phyloP scores from a whole-genome alignment of 2,113 vertebrate genomes.

The Grantiella picta region DNA sequence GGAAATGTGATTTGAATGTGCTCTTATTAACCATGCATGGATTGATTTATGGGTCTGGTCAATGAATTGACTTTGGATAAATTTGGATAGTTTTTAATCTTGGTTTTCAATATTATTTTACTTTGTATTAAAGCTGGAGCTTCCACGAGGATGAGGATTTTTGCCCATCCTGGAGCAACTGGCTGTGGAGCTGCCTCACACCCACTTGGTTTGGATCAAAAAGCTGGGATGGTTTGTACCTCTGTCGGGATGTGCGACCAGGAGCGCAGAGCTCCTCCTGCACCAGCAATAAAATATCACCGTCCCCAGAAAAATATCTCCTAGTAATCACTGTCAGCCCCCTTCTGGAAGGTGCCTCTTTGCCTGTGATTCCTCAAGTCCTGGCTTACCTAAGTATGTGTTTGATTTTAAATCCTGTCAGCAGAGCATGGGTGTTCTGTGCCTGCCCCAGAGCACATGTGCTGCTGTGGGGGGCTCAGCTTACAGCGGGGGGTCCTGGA shows the following conservation, averaged over 20 bases:
- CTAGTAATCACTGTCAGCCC: neutral
- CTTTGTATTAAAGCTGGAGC: constrained; percentile 18
- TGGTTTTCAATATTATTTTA: neutral
- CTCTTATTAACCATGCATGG: constrained; percentile 32
- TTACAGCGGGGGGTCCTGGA: neutral
- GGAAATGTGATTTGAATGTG: constrained; percentile 23
- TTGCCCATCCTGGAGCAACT: constrained; percentile 5
- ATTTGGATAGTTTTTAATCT: neutral
- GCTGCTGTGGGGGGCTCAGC: neutral
- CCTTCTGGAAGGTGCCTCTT: neutral
- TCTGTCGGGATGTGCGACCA: neutral
- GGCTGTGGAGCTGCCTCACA: constrained; percentile 1
- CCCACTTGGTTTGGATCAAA: neutral
- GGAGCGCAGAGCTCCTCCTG: neutral
- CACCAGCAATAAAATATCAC: neutral
- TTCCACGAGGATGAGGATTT: constrained; percentile 3
- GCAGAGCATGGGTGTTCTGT: neutral
- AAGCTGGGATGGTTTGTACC: neutral
- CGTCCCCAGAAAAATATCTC: neutral
- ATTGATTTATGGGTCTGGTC: constrained; percentile 16
- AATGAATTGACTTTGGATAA: constrained; percentile 12
- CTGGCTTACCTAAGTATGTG: neutral
- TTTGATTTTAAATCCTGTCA: neutral
- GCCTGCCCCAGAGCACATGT: neutral
- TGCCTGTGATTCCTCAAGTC: neutral